These are phyloP conservation scores for Pseudopipra pipra DNA, from an alignment of 2,113 vertebrate species.

Conservation along the genomic window DNA sequence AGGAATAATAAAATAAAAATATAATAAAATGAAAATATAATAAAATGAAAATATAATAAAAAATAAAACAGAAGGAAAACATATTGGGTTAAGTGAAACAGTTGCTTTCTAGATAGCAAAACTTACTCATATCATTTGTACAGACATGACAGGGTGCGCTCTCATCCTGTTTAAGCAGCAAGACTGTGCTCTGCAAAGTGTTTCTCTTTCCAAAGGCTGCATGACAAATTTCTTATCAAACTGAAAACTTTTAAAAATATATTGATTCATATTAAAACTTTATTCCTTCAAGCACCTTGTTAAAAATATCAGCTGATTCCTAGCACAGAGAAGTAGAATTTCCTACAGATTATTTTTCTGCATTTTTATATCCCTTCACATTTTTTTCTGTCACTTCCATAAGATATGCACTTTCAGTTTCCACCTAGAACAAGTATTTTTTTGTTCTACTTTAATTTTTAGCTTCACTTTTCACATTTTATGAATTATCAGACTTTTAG, in stretches of 20 bases:
- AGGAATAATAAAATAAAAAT: too few species aligned
- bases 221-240: background rate
- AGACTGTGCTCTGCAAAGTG: background rate
- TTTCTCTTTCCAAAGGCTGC: background rate
- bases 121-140: background rate
- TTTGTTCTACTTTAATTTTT: background rate
- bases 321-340: background rate
- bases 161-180: background rate
- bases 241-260: background rate
- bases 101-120: background rate
- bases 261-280: background rate
- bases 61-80: background rate
- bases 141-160: background rate
- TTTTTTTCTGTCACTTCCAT: background rate
- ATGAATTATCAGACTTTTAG: background rate
- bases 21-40: background rate
- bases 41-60: background rate
- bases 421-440: background rate
- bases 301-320: background rate
- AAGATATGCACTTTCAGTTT: background rate
- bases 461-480: background rate
- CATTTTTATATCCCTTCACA: background rate
- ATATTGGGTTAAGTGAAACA: background rate
- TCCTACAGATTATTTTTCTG: background rate
- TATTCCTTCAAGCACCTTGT: background rate